These are phyloP conservation scores for Bombus confusus DNA, from an alignment of 1,140 invertebrate species.

Conservation along the genomic window DNA sequence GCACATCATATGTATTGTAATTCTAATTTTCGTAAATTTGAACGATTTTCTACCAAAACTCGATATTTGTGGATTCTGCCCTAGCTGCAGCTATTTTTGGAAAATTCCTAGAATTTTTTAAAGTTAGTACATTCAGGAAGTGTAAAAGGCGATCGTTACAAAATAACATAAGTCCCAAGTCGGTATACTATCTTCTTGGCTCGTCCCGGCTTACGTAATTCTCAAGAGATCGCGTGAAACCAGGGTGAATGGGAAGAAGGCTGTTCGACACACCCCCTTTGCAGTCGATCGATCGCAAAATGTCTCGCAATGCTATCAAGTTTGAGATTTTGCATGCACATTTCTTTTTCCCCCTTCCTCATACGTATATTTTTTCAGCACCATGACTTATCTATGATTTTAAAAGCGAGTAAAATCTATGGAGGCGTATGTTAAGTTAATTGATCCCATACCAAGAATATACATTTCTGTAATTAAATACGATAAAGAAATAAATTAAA, in stretches of 20 bases:
- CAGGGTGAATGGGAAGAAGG: conserved; percentile 49
- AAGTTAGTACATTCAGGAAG: conserved; percentile 1
- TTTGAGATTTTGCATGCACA: conserved; percentile 35
- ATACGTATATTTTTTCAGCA: background rate
- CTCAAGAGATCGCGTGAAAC: conserved; percentile 64
- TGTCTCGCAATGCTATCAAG: conserved; percentile 59
- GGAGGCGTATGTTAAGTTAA: background rate
- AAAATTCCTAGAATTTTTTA: background rate
- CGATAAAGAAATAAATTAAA: background rate
- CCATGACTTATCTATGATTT: no score
- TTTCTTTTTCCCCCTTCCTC: background rate
- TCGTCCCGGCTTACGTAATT: conserved; percentile 60
- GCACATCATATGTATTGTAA: no score
- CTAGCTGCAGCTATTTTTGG: background rate
- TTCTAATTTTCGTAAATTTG: background rate
- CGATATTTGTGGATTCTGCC: background rate
- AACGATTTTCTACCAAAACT: background rate
- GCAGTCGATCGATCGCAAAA: conserved; percentile 65
- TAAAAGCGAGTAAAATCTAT: background rate
- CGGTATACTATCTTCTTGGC: conserved; percentile 37
- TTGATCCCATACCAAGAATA: background rate
- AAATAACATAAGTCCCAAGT: conserved; percentile 23
- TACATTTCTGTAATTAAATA: conserved; percentile 4
- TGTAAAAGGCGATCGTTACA: conserved; percentile 34
- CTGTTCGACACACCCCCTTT: conserved; percentile 66